Evolutionary conservation across 2,113 vertebrate species (phyloP).

Genomic region (Tapirus terrestris): DNA sequence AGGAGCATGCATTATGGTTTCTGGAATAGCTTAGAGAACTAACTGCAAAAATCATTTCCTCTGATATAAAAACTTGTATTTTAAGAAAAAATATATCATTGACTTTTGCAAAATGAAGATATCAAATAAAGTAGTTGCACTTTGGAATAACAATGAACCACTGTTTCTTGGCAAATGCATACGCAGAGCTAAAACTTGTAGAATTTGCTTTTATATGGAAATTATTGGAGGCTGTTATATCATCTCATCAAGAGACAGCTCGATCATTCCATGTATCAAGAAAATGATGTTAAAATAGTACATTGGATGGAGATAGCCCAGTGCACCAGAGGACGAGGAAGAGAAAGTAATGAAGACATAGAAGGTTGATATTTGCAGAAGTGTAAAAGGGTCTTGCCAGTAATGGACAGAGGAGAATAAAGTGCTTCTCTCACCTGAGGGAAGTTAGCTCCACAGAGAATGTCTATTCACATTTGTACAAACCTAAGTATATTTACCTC

Average conservation of each 20-base stretch:
- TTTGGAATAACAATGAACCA: background rate
- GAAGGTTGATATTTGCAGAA: constrained; percentile 23
- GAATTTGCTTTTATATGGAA: background rate
- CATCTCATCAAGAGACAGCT: background rate
- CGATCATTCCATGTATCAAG: background rate
- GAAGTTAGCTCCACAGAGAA: background rate
- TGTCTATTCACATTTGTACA: background rate
- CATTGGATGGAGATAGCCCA: background rate
- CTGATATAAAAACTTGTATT: background rate
- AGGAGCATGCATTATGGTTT: background rate
- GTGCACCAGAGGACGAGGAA: background rate
- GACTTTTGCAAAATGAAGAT: background rate
- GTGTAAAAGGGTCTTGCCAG: background rate
- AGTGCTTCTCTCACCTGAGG: background rate
- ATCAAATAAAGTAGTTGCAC: background rate
- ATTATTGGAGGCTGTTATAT: background rate
- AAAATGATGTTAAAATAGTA: constrained; percentile 2
- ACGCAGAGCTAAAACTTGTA: background rate
- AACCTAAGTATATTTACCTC: background rate
- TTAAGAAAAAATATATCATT: background rate
- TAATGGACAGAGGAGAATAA: background rate
- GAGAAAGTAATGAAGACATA: background rate
- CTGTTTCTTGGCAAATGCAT: background rate
- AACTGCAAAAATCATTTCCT: background rate
- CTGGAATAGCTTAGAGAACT: background rate